Conservation (phyloP, 1,140 invertebrate species). For the Bombus superbus region DNA sequence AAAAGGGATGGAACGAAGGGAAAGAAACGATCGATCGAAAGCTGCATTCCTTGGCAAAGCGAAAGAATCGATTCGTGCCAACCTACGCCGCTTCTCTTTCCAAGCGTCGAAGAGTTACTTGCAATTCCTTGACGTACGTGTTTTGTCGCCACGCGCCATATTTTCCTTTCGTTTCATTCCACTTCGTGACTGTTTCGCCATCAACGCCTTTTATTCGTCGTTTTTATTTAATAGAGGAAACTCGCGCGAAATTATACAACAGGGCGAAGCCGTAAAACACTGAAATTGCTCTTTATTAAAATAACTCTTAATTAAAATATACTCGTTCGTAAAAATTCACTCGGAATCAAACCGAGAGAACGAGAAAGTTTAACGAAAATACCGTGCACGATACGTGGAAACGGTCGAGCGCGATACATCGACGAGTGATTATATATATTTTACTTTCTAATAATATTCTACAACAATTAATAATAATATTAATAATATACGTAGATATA, state of each 20-base stretch:
- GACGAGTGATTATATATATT: too few species aligned
- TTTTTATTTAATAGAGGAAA: neutral
- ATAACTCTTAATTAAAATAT: too few species aligned
- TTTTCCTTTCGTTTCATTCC: slow-evolving; percentile 7
- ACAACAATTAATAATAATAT: too few species aligned
- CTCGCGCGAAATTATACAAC: neutral
- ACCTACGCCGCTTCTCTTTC: slow-evolving; percentile 40
- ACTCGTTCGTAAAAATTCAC: too few species aligned
- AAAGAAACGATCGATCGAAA: slow-evolving; percentile 16
- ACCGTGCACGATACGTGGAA: too few species aligned
- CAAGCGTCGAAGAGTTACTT: slow-evolving; percentile 44
- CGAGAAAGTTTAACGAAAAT: too few species aligned
- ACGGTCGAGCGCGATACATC: too few species aligned
- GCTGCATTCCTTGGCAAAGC: slow-evolving; percentile 44
- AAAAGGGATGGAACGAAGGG: neutral
- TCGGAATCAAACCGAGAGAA: too few species aligned
- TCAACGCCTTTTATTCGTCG: neutral
- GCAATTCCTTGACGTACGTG: slow-evolving; percentile 12
- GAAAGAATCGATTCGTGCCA: slow-evolving; percentile 51
- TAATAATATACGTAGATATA: too few species aligned
- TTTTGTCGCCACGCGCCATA: neutral
- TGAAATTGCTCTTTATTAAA: too few species aligned
- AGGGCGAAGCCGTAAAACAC: too few species aligned
- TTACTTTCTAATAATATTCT: too few species aligned
- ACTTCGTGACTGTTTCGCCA: neutral